These are phyloP conservation scores for Drosophila ohnishii DNA, from an alignment of 1,140 invertebrate species.

Conservation along the genomic window DNA sequence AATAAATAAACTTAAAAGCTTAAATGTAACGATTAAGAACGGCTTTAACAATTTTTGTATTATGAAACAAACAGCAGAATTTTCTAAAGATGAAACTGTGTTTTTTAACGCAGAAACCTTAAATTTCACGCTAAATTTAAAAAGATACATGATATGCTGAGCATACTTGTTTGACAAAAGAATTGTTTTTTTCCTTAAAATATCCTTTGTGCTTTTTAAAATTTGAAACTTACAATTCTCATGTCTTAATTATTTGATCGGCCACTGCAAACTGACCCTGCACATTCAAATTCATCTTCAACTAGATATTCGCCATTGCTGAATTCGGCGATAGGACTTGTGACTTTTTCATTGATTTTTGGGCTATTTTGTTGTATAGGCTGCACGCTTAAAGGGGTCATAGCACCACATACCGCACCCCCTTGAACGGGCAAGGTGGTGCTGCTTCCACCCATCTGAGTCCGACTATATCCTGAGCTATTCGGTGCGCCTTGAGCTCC, in stretches of 20 bases:
- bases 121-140: neutral
- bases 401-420: conserved; percentile 15
- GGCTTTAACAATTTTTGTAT: neutral
- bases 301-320: conserved; percentile 16
- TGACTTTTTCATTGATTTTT: conserved; percentile 7
- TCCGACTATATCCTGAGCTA: conserved; percentile 58
- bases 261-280: conserved; percentile 14
- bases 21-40: neutral
- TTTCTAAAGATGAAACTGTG: neutral
- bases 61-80: neutral
- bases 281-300: conserved; percentile 29
- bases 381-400: conserved; percentile 24
- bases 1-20: neutral
- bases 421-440: neutral
- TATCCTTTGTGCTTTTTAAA: neutral
- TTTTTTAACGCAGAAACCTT: neutral
- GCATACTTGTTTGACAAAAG: conserved; percentile 1
- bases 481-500: conserved; percentile 31
- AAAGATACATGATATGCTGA: conserved; percentile 3
- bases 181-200: neutral
- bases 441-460: conserved; percentile 28
- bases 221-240: neutral
- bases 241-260: conserved; percentile 12
- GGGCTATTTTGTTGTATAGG: conserved; percentile 39
- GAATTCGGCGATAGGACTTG: conserved; percentile 25